Base-by-base conservation (phyloP, 37 sponge, comb jelly and placozoan species). In the Chondrilla cf. caribensis region DNA sequence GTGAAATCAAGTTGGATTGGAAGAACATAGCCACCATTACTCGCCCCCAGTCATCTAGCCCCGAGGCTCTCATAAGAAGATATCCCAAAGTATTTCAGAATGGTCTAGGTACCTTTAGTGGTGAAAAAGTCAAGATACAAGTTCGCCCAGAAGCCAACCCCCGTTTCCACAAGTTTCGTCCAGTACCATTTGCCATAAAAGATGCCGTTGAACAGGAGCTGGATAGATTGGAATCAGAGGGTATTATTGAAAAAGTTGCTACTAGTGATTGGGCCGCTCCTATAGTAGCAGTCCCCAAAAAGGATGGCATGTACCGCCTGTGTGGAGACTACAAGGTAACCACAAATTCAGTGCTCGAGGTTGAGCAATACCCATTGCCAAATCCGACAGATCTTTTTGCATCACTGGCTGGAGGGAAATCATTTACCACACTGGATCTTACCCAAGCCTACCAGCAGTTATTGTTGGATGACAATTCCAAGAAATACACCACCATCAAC, bases 231-330 rank as follows among this genome's bases (percentile, higher is more conserved):
- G 75, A 37, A 17, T 7, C 39, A 8, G 72, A 42, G 51, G 83
- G 83, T 25, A 35, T 82, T 42, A 18, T 82, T 24, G 83, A 39
- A 7, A 64, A 38, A n/a, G 83, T 82, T 31, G 43, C 54, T 14
- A 26, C 67, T 68, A 57, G 60, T n/a, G 77, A 83, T 28, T 83
- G 84, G 84, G 84, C 76, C 44, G 72, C 84, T n/a, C 77, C 84
- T 2, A 83, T 83, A 57, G 84, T 83, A 6, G 54, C 77, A 29
- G 84, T 83, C 24, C 37, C 60, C 60, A 83, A 83, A 22, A 42
- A 38, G 19, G 62, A 83, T 54, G 60, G 60, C 32, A 38, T 3
- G 11, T 51, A 68, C 59, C 33, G 84, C 36, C 19, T 83, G 21
- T 83, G 84, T 75, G 77, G 84, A 3, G 84, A 83, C 42, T 83